phyloP scores from a whole-genome alignment of 2,113 vertebrate genomes.

The Xenus cinereus region DNA sequence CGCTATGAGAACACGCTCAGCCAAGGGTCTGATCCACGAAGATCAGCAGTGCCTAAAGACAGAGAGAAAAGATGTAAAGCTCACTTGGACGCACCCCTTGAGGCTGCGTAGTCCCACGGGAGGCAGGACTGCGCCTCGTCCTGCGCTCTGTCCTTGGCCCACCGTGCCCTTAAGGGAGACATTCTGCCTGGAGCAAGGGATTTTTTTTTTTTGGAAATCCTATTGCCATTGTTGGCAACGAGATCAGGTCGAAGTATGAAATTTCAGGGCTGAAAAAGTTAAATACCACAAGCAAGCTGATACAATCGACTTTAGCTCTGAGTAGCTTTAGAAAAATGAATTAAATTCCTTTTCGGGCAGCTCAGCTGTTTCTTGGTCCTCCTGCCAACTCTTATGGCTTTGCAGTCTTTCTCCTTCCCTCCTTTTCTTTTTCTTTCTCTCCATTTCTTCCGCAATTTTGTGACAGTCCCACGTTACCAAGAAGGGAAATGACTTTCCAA shows the following conservation, averaged over 20 bases:
- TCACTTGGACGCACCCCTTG: rapidly evolving
- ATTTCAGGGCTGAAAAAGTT: neutral
- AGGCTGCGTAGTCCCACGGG: neutral
- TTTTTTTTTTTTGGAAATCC: neutral
- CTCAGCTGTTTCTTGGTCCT: neutral
- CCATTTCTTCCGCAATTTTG: neutral
- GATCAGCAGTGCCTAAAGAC: neutral
- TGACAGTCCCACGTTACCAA: rapidly evolving
- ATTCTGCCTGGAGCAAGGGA: neutral
- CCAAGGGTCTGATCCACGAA: neutral
- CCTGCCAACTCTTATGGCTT: neutral
- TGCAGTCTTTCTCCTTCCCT: neutral
- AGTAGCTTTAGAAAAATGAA: neutral
- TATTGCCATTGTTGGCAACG: neutral
- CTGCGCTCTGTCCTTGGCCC: too few relatives aligned
- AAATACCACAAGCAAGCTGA: neutral
- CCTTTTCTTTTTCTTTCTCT: neutral
- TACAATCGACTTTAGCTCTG: neutral
- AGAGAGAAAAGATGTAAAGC: neutral
- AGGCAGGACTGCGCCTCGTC: neutral
- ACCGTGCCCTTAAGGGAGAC: neutral
- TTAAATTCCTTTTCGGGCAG: neutral
- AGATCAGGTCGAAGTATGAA: neutral
- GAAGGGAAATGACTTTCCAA: neutral
- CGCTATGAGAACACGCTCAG: neutral